Conservation (phyloP, 2,797 vertebrate species). For the Lepus oiostolus region DNA sequence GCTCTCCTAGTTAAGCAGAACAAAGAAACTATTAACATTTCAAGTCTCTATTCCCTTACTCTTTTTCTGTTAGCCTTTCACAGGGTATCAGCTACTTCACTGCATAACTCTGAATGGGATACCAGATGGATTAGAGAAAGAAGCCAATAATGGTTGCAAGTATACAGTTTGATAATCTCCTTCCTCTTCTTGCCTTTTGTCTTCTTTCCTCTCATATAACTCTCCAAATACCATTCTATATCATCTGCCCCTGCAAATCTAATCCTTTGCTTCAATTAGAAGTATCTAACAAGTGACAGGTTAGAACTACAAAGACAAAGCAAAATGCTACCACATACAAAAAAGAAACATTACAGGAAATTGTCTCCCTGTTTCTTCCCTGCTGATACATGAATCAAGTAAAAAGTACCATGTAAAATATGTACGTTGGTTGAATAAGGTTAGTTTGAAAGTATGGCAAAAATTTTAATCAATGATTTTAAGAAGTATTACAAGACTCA, state of each 20-base stretch:
- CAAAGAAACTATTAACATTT: constrained; percentile 50
- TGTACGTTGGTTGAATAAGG: not conserved
- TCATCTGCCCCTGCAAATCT: not conserved
- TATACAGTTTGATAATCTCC: not conserved
- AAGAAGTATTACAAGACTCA: constrained; percentile 7
- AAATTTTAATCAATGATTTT: constrained; percentile 50
- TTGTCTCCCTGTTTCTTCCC: not conserved
- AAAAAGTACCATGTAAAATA: not conserved
- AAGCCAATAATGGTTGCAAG: not conserved
- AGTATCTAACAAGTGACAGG: not conserved
- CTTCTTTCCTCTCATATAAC: not conserved
- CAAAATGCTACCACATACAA: not conserved
- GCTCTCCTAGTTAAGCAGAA: constrained; percentile 33
- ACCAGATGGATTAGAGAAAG: constrained; percentile 1
- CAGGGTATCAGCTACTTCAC: not conserved
- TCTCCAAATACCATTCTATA: not conserved
- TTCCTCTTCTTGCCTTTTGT: not conserved
- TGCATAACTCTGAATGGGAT: not conserved
- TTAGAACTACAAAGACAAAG: constrained; percentile 60
- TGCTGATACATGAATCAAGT: not conserved
- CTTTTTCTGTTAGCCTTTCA: constrained; percentile 35
- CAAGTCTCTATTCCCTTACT: not conserved
- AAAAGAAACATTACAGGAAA: not conserved
- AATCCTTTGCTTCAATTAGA: constrained; percentile 46
- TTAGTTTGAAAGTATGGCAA: constrained; percentile 40